Evolutionary conservation across 2,888 invertebrate species (phyloP).

Genomic region (Calameuta idolon): DNA sequence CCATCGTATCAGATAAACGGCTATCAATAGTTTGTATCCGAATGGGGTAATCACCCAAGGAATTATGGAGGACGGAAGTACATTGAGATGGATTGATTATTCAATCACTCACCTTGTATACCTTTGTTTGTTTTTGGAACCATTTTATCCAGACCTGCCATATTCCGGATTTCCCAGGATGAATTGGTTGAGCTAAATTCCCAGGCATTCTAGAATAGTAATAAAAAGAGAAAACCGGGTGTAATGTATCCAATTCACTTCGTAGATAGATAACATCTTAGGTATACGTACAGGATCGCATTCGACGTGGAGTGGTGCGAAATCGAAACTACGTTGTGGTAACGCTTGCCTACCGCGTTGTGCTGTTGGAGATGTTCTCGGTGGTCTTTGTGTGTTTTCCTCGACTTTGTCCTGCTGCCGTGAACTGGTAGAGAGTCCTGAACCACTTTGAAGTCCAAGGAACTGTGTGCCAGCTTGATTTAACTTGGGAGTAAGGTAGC

Average conservation of each 20-base stretch:
- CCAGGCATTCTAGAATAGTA: slow-evolving; percentile 73
- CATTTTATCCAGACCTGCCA: slow-evolving; percentile 74
- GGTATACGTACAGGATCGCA: slow-evolving; percentile 76
- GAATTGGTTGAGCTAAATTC: slow-evolving; percentile 64
- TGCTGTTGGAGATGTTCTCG: slow-evolving; percentile 15
- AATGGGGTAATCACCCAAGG: neutral
- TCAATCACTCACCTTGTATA: slow-evolving; percentile 36
- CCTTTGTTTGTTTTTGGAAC: slow-evolving; percentile 56
- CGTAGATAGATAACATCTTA: neutral
- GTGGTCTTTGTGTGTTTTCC: slow-evolving; percentile 18
- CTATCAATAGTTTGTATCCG: neutral
- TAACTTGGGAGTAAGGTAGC: slow-evolving; percentile 21
- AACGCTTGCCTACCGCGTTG: slow-evolving; percentile 10
- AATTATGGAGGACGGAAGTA: neutral
- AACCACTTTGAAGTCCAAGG: slow-evolving; percentile 28
- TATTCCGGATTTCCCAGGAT: slow-evolving; percentile 69
- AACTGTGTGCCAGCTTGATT: slow-evolving; percentile 24
- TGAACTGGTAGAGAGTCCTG: slow-evolving; percentile 19
- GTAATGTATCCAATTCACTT: neutral
- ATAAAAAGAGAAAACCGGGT: neutral
- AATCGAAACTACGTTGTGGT: slow-evolving; percentile 16
- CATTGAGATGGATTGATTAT: slow-evolving; percentile 28
- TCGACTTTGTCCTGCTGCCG: slow-evolving; percentile 12
- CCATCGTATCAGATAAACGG: neutral
- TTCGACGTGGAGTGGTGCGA: slow-evolving; percentile 73